Evolutionary conservation across 2,113 vertebrate species (phyloP).

Genomic region (Struthidea cinerea): DNA sequence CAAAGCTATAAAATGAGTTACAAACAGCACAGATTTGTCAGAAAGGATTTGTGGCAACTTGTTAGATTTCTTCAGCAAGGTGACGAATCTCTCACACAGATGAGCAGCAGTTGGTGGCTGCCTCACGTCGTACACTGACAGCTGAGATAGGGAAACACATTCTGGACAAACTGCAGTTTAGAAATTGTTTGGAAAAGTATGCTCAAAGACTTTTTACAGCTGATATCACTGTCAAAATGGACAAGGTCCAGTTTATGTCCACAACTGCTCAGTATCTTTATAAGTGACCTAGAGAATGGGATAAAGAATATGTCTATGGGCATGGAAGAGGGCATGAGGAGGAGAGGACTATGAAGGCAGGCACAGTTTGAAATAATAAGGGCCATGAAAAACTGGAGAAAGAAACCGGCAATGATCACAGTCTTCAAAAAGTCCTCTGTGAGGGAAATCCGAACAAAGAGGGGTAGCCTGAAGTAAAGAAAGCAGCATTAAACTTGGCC

Average conservation of each 20-base stretch:
- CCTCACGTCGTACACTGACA: not conserved
- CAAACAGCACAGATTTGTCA: not conserved
- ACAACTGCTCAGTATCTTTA: not conserved
- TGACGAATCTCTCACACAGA: accelerated
- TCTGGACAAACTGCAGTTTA: not conserved
- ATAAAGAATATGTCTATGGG: not conserved
- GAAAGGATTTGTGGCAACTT: not conserved
- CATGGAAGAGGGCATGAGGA: not conserved
- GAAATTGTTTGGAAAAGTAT: not conserved
- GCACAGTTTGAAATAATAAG: not conserved
- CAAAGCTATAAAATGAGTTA: not conserved
- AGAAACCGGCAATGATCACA: not conserved
- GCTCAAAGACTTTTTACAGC: not conserved
- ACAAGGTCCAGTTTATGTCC: not conserved
- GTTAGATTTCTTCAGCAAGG: not conserved
- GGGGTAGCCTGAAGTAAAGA: not conserved
- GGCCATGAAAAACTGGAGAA: not conserved
- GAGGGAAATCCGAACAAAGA: not conserved
- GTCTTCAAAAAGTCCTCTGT: not conserved
- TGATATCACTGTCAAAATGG: not conserved
- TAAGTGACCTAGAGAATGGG: not conserved
- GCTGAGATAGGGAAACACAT: not conserved
- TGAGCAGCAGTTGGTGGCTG: not conserved
- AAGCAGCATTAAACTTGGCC: not conserved
- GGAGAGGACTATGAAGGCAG: not conserved